phyloP scores from a whole-genome alignment of 2,113 vertebrate genomes.

The Colistium nudipinnis region DNA sequence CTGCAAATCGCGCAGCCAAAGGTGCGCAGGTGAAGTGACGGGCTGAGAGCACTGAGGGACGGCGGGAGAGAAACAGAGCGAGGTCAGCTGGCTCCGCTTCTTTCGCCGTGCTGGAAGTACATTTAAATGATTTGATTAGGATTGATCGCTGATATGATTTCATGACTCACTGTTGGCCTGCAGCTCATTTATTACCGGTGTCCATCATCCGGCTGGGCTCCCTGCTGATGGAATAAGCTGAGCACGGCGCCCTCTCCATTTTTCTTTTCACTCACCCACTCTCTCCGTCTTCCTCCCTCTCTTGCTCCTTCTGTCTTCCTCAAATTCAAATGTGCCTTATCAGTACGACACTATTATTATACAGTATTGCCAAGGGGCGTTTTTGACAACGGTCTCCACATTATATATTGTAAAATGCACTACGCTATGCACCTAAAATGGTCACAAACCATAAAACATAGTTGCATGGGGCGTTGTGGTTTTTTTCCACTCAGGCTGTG shows the following conservation, averaged over 20 bases:
- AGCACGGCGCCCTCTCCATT: constrained; percentile 16
- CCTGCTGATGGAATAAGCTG: constrained; percentile 27
- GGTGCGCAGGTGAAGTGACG: constrained; percentile 14
- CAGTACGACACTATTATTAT: too few species aligned
- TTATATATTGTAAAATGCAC: too few species aligned
- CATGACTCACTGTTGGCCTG: constrained; percentile 69
- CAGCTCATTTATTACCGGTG: constrained; percentile 73
- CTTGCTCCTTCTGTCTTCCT: too few species aligned
- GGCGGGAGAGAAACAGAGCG: constrained; percentile 19
- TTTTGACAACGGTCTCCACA: too few species aligned
- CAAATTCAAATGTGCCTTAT: too few species aligned
- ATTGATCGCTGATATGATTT: constrained; percentile 75
- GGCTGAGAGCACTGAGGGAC: constrained; percentile 12
- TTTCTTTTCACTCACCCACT: constrained; percentile 16
- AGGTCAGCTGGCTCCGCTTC: constrained; percentile 23
- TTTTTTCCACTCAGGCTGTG: constrained; percentile 18
- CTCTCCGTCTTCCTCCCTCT: background rate
- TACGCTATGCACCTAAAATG: too few species aligned
- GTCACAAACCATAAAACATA: too few species aligned
- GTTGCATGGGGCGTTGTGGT: constrained; percentile 1
- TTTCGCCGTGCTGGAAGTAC: constrained; percentile 63
- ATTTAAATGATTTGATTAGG: constrained; percentile 74
- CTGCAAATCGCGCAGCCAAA: constrained; percentile 35
- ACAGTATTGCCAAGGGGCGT: too few species aligned
- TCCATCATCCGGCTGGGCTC: constrained; percentile 55